Evolutionary conservation across 2,797 vertebrate genomes (phyloP), one percentile per base, ranked within the genome.

Genomic region (Acanthopagrus latus): DNA sequence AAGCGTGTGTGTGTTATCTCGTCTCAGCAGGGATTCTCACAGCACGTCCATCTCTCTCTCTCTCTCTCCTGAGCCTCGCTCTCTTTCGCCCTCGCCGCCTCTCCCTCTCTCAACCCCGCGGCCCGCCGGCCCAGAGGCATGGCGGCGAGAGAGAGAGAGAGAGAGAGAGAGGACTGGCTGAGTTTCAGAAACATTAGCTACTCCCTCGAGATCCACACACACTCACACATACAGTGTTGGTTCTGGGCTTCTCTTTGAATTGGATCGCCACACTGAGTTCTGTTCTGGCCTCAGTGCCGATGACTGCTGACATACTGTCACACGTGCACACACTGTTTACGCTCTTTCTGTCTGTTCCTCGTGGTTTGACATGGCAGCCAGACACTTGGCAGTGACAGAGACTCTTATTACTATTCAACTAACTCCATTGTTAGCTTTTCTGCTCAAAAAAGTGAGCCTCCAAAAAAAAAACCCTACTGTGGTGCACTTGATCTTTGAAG

Each of bases 161-260:
- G 48, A 25, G 56, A 60, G 72, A 80, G 56, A 56, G 72, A 80
- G 71, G 69, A 54, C 11, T 62, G 71, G 71, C 78, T 80, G 69
- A 74, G 77, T 84, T 82, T 89, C 83, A 86, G 74, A 91, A 88
- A 92, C 82, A 84, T 84, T 78, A 87, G 91, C 71, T 71, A 77
- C 71, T 91, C 89, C 91, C 91, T 62, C 1, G 69, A 86, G 91
- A 85, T 12, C 66, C 20, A 76, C 72, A 65, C 21, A 66, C 20
- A 66, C 23, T 75, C 79, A 76, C 76, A 88, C 66, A 76, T 38
- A 69, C 60, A 76, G 62, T 63, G 50, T 56, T 67, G 68, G 69
- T 76, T 73, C 55, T 78, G 52, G 29, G 56, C 74, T 78, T 71
- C 63, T 38, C 54, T 73, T 75, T 64, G 58, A 47, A 81, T 85